Conservation (phyloP, 2,888 invertebrate species). For the Iphiclides podalirius region DNA sequence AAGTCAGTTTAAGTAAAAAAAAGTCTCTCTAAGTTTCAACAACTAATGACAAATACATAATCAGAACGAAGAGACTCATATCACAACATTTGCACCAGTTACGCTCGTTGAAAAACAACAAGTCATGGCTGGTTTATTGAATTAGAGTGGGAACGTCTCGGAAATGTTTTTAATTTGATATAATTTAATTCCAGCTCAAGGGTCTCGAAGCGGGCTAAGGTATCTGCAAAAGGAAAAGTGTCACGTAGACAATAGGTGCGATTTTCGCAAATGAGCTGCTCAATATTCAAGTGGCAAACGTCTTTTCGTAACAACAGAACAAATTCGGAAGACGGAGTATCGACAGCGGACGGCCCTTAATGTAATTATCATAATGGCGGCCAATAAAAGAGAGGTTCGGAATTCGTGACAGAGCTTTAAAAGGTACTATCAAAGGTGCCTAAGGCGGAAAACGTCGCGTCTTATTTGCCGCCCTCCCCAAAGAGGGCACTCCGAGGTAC, state of each 20-base stretch:
- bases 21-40: no score
- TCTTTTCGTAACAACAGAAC: constrained; percentile 73
- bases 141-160: constrained; percentile 7
- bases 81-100: no score
- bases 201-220: constrained; percentile 37
- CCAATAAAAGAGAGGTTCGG: constrained; percentile 76
- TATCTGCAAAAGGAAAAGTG: constrained; percentile 55
- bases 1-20: no score
- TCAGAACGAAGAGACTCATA: no score
- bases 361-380: constrained; percentile 78
- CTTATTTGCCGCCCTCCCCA: constrained; percentile 72
- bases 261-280: constrained; percentile 74
- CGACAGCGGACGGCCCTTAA: constrained; percentile 70
- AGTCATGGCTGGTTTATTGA: constrained; percentile 6
- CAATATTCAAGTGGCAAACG: constrained; percentile 73
- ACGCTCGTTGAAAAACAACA: constrained; percentile 11
- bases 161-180: constrained; percentile 44
- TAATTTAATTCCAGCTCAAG: constrained; percentile 42
- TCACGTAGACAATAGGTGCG: constrained; percentile 75
- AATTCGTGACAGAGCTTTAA: constrained; percentile 76
- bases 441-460: constrained; percentile 75
- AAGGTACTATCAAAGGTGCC: constrained; percentile 77
- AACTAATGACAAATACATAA: no score
- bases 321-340: constrained; percentile 76
- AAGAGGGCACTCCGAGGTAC: constrained; percentile 52